Base-by-base conservation (phyloP, 2,888 invertebrate genomes). In the Homarus gammarus region DNA sequence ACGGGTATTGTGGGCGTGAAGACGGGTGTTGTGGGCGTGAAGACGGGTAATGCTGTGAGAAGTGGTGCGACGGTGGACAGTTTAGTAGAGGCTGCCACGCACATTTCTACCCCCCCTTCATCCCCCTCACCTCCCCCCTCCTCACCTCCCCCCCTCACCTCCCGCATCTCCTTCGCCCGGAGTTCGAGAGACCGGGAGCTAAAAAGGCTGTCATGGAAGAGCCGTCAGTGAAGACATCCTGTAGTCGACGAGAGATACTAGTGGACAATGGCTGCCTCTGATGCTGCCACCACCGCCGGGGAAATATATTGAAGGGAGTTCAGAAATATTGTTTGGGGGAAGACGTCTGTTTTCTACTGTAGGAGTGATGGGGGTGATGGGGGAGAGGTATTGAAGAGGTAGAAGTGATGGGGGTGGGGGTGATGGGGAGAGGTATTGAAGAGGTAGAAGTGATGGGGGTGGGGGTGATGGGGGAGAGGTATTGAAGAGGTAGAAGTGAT, bases 201-300 rank as follows among this genome's bases (percentile, higher is more conserved):
- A 88, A 88, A 88, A 88, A 83, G 88, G 68, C 88, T 88, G 88
- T 88, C 88, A 88, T 64, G 77, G 83, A 51, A 70, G 49, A 70
- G 36, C 31, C 83, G 88, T 88, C 88, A 88, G 87, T 87, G 77
- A 83, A 88, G 88, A 88, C 88, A 88, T 88, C 83, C 88, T 88
- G 88, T 88, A 77, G 77, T 31, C 77, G 88, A 88, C 88, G 88
- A 49, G 77, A 77, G 88, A 88, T 83, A 56, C 81, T 81, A 38
- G n/a, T 87, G 87, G 87, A 87, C 87, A 87, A 87, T 87, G 81
- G 81, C 56, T n/a, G 40, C 70, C 64, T n/a, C 64, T n/a, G 15
- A 44, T 38, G 56, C 49, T 49, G 36, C 51, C 68, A 15, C 70
- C 70, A 15, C 36, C 79, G 27, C 68, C 68, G 44, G 44, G 64